These are phyloP conservation scores for Nesogale talazaci DNA, from an alignment of 2,113 vertebrate species.

Conservation along the genomic window DNA sequence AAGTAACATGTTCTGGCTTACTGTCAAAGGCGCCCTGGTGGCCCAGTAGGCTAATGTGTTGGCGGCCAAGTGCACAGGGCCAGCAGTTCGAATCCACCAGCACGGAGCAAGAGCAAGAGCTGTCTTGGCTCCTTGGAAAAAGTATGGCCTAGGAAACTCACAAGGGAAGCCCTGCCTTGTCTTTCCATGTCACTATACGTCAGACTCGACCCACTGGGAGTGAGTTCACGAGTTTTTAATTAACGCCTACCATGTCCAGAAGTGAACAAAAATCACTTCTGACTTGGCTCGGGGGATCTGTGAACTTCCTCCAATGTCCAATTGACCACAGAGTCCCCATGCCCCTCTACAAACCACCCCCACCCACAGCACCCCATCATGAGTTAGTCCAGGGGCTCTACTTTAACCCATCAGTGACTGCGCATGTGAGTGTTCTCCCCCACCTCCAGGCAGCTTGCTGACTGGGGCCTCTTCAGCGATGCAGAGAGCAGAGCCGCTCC, in stretches of 20 bases:
- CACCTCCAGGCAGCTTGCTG: background rate
- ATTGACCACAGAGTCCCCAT: background rate
- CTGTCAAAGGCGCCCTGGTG: too few relatives aligned
- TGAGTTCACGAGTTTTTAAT: background rate
- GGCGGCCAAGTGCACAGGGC: too few relatives aligned
- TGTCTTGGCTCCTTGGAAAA: too few relatives aligned
- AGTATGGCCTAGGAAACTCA: too few relatives aligned
- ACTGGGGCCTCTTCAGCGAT: background rate
- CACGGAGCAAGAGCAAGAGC: too few relatives aligned
- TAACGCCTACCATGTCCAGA: conserved; percentile 43
- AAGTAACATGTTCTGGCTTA: conserved; percentile 51
- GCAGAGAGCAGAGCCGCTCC: background rate
- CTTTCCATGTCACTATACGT: too few relatives aligned
- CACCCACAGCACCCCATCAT: background rate
- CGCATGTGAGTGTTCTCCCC: too few relatives aligned
- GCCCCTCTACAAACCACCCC: background rate
- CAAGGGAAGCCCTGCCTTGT: too few relatives aligned
- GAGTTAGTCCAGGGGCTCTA: background rate
- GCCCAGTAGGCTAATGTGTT: too few relatives aligned
- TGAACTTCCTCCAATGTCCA: background rate
- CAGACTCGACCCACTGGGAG: too few relatives aligned
- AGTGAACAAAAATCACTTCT: conserved; percentile 51
- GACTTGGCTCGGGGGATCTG: background rate
- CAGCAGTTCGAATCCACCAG: too few relatives aligned
- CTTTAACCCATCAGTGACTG: background rate